Evolutionary conservation across 2,888 invertebrate species (phyloP).

Genomic region (Aproaerema taeniolella): DNA sequence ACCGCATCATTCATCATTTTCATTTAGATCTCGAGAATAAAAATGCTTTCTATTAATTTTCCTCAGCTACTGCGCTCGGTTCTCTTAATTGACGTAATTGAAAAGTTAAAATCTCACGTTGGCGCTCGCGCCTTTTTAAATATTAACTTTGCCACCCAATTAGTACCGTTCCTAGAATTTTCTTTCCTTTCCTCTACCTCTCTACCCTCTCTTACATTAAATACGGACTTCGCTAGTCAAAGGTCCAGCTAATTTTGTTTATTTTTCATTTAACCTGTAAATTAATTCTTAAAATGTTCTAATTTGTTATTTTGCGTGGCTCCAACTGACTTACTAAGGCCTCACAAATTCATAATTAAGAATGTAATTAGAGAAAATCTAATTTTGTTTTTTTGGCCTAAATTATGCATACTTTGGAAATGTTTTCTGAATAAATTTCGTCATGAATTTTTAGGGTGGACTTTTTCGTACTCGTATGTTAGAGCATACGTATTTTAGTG

Average conservation of each 20-base stretch:
- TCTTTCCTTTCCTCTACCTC: slow-evolving; percentile 25
- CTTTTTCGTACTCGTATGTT: too few species aligned
- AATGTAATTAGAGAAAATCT: slow-evolving; percentile 1
- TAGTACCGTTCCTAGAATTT: slow-evolving; percentile 54
- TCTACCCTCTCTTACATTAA: slow-evolving; percentile 23
- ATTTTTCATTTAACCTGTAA: slow-evolving; percentile 41
- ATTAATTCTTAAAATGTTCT: slow-evolving; percentile 39
- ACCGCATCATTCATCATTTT: slow-evolving; percentile 4
- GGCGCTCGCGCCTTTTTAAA: slow-evolving; percentile 63
- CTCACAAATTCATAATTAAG: slow-evolving; percentile 7
- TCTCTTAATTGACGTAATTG: slow-evolving; percentile 67
- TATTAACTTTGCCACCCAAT: slow-evolving; percentile 71
- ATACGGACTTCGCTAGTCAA: slow-evolving; percentile 27
- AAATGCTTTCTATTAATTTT: slow-evolving; percentile 9
- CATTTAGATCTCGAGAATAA: slow-evolving; percentile 1
- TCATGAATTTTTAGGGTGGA: too few species aligned
- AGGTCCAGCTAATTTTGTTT: slow-evolving; percentile 48
- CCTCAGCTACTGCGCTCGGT: slow-evolving; percentile 35
- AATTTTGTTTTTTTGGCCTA: too few species aligned
- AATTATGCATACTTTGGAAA: too few species aligned
- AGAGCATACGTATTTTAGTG: too few species aligned
- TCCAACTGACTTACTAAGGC: slow-evolving; percentile 10
- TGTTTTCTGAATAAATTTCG: too few species aligned
- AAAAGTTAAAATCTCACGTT: slow-evolving; percentile 64
- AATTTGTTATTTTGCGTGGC: slow-evolving; percentile 36